A percentile compares a stretch with the other conserved stretches of the same genome.
Evolutionary conservation across 2,113 vertebrate genomes (phyloP).

Genomic region (Acrocephalus arundinaceus): DNA sequence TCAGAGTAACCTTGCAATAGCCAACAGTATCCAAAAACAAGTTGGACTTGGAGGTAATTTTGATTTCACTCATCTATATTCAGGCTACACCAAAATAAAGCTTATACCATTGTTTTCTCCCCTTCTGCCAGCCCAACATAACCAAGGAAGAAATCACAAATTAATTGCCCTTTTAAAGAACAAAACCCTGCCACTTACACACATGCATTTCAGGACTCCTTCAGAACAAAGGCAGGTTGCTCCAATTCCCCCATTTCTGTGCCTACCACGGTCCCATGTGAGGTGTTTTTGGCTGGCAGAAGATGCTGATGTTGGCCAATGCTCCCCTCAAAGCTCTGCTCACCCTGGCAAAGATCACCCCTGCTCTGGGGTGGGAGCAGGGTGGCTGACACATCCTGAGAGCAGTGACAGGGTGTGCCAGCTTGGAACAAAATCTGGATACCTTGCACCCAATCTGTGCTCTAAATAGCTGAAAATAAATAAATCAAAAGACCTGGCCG

Average conservation of each 20-base stretch:
- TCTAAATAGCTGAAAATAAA: background rate
- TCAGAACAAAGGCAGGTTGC: background rate
- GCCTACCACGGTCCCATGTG: background rate
- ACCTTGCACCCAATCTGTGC: background rate
- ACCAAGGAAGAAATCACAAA: background rate
- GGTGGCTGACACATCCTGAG: rapidly evolving
- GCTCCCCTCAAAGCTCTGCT: background rate
- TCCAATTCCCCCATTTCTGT: background rate
- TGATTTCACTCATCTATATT: background rate
- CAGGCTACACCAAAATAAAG: background rate
- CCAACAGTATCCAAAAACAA: background rate
- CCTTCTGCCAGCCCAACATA: background rate
- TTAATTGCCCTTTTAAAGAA: background rate
- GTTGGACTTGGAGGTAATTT: background rate
- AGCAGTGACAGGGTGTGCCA: background rate
- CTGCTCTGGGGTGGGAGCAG: background rate
- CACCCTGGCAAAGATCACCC: rapidly evolving
- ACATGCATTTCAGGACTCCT: background rate
- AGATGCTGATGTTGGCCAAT: background rate
- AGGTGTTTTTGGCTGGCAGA: background rate
- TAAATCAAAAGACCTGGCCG: background rate
- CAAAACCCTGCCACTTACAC: rapidly evolving
- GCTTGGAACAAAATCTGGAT: background rate
- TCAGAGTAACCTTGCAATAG: background rate
- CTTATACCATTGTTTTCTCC: background rate